Evolutionary conservation across 2,113 vertebrate species (phyloP).

Genomic region (Poecile atricapillus): DNA sequence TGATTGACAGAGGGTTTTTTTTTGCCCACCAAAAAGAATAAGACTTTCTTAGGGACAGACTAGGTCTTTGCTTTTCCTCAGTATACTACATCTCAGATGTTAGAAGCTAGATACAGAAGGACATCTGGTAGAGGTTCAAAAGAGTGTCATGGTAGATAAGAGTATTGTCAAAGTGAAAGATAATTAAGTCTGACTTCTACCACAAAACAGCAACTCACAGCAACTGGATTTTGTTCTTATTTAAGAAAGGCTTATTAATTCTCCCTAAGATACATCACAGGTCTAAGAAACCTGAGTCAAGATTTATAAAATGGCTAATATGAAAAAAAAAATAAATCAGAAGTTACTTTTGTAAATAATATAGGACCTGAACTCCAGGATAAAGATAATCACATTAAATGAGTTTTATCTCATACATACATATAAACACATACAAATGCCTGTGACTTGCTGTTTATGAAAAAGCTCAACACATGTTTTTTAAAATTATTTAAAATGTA

Average conservation of each 20-base stretch:
- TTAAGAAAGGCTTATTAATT: constrained; percentile 16
- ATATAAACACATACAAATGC: background rate
- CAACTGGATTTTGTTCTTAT: background rate
- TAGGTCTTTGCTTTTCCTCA: background rate
- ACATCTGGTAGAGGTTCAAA: background rate
- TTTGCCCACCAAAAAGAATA: background rate
- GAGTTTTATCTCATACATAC: background rate
- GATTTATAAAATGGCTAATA: background rate
- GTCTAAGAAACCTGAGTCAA: background rate
- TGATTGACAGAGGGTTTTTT: background rate
- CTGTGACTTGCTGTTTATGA: background rate
- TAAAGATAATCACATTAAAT: background rate
- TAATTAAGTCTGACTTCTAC: constrained; percentile 31
- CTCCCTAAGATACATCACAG: background rate
- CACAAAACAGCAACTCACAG: background rate
- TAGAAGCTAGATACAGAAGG: constrained; percentile 11
- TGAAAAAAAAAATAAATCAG: background rate
- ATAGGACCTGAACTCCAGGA: background rate
- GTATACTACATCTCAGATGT: background rate
- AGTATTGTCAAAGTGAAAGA: constrained; percentile 16
- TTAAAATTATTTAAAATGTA: background rate
- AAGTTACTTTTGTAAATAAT: background rate
- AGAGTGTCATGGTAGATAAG: background rate
- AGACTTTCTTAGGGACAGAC: background rate
- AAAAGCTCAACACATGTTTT: background rate